Evolutionary conservation across 1,140 invertebrate species (phyloP).

Genomic region (Proales similis): DNA sequence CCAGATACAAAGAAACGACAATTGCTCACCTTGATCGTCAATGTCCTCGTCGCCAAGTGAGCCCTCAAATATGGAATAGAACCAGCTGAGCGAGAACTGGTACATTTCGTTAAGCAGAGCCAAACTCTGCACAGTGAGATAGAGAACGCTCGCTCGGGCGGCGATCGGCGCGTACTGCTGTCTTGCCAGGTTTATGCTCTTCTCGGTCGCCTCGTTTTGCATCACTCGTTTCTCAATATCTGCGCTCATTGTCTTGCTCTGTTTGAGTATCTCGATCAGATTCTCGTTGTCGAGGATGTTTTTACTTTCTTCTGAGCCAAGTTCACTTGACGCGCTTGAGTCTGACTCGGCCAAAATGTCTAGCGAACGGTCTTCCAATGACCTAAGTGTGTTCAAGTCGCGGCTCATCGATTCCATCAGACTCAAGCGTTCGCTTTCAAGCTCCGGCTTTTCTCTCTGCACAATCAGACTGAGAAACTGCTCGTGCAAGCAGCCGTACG

Average conservation of each 20-base stretch:
- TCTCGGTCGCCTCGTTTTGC: conserved; percentile 49
- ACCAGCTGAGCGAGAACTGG: conserved; percentile 52
- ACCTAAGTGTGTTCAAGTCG: conserved; percentile 45
- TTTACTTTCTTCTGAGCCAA: background rate
- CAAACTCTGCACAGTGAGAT: conserved; percentile 52
- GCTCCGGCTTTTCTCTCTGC: conserved; percentile 47
- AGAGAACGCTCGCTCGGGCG: conserved; percentile 50
- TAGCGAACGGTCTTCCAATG: conserved; percentile 50
- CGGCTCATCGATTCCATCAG: conserved; percentile 48
- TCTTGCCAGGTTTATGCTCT: conserved; percentile 46
- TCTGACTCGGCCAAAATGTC: conserved; percentile 48
- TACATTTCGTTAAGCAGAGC: conserved; percentile 52
- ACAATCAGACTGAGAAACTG: conserved; percentile 51
- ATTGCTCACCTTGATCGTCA: background rate
- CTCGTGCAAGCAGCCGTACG: conserved; percentile 51
- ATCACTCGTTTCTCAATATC: conserved; percentile 48
- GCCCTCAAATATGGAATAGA: conserved; percentile 47
- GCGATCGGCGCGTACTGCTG: conserved; percentile 50
- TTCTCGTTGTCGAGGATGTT: conserved; percentile 48
- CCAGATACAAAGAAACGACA: background rate
- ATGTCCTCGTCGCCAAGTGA: background rate
- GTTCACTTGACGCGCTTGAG: conserved; percentile 40
- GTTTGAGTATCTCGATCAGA: conserved; percentile 48
- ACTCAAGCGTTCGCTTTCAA: conserved; percentile 47
- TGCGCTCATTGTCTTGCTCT: conserved; percentile 47